Conservation (phyloP, 23 tunicate species). For the Halocynthia aurantium region DNA sequence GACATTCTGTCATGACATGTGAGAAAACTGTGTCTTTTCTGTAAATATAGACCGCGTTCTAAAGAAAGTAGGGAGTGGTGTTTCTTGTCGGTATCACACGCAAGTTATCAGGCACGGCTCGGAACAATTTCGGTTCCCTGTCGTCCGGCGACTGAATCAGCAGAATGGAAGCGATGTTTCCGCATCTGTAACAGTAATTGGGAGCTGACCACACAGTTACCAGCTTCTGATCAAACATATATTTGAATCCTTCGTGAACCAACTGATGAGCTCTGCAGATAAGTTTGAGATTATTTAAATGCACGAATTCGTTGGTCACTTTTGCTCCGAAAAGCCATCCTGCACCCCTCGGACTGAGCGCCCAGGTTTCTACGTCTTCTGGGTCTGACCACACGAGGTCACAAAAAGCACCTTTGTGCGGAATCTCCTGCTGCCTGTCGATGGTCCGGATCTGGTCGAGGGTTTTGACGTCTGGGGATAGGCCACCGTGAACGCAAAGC, state of each 20-base stretch:
- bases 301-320: conserved; percentile 83
- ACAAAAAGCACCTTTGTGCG: conserved; percentile 96
- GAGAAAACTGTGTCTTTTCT: no score
- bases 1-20: no score
- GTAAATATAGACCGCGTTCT: background rate
- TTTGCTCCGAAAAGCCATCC: conserved; percentile 98
- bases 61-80: conserved; percentile 86
- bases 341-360: conserved; percentile 78
- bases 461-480: conserved; percentile 85
- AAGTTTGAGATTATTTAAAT: conserved; percentile 60
- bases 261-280: conserved; percentile 95
- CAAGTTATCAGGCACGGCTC: conserved; percentile 89
- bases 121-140: conserved; percentile 77
- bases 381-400: conserved; percentile 98
- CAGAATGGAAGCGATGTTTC: conserved; percentile 85
- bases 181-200: conserved; percentile 94
- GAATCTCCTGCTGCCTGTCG: conserved; percentile 94
- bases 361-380: conserved; percentile 94
- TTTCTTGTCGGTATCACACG: conserved; percentile 83
- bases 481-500: conserved; percentile 97
- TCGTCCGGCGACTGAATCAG: conserved; percentile 62
- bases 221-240: conserved; percentile 81
- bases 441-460: conserved; percentile 95
- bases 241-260: conserved; percentile 95
- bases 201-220: conserved; percentile 99